Evolutionary conservation across 2,888 invertebrate genomes (phyloP), one percentile per base, ranked within the genome.

Genomic region (Schizaphis graminum): DNA sequence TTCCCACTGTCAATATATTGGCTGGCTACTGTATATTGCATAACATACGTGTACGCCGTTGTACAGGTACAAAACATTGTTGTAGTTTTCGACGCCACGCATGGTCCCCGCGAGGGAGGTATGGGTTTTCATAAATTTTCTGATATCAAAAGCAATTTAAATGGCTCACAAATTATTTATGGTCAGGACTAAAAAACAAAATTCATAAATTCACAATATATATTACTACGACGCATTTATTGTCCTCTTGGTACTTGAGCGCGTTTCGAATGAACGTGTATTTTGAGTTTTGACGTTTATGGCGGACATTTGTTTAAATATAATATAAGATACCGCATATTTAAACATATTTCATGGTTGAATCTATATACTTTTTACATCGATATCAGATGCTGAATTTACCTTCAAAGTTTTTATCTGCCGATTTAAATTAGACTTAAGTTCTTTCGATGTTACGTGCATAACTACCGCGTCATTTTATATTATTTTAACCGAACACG

Each of bases 361-460:
- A 8, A 49, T 87, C 87, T 21, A 49, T 77, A n/a, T 35, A 88
- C 11, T 53, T 28, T 89, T 57, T 26, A 26, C 57, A 57, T 57
- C 57, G 5, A 57, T 57, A 56, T 41, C 41, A 41, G 28, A 57
- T 89, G 41, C 26, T 26, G 7, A 89, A 89, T 57, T 89, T 44
- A 44, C 53, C 53, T n/a, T 7, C 41, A 41, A 89, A 44, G 57
- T 89, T 89, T 57, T 89, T 89, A 89, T 89, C 89, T 26, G 41
- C 24, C 57, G 41, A 56, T 89, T 41, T 28, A 57, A 89, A 57
- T 35, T 57, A 41, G 5, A 89, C 87, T 47, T 49, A 53, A 8
- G 41, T 35, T 77, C 35, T 89, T 57, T 57, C 11, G n/a, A 13
- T 49, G 85, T 16, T 1, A 35, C 28, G n/a, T 41, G 26, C 5